A percentile compares a stretch with the other conserved stretches of the same genome.
These are phyloP conservation scores for Thelaira solivaga DNA, from an alignment of 2,888 invertebrate species.

Conservation along the genomic window DNA sequence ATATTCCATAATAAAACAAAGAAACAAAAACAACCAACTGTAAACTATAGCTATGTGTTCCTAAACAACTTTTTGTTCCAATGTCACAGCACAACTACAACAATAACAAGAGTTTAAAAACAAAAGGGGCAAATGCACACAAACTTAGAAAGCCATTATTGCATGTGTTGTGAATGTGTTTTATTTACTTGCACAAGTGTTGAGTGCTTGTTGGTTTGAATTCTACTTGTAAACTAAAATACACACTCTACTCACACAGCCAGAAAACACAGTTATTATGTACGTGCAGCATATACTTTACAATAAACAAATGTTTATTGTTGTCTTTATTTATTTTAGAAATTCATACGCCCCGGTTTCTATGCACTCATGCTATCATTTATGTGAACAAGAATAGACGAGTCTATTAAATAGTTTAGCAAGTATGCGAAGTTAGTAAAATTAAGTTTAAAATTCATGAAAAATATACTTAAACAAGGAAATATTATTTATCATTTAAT, in stretches of 20 bases:
- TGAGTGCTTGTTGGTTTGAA: background rate
- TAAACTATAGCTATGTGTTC: background rate
- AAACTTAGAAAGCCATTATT: background rate
- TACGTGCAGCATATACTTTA: background rate
- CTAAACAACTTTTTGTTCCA: conserved; percentile 1
- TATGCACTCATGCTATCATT: no score
- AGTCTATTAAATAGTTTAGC: no score
- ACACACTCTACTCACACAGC: no score
- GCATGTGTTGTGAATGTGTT: background rate
- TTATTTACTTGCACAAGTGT: background rate
- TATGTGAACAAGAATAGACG: no score
- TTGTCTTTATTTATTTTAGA: background rate
- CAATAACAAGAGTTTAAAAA: background rate
- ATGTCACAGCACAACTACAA: background rate
- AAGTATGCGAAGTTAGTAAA: no score
- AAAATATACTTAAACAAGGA: no score
- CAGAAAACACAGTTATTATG: background rate
- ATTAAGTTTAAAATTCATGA: no score
- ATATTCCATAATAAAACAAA: no score
- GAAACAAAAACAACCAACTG: background rate
- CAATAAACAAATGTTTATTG: conserved; percentile 2
- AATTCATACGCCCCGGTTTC: background rate
- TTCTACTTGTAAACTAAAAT: background rate
- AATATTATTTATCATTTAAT: no score
- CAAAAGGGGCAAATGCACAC: conserved; percentile 4